Percentiles rank a stretch among this genome's conserved stretches.
phyloP scores from a whole-genome alignment of 2,888 invertebrate species.

The Sacculina carcini region DNA sequence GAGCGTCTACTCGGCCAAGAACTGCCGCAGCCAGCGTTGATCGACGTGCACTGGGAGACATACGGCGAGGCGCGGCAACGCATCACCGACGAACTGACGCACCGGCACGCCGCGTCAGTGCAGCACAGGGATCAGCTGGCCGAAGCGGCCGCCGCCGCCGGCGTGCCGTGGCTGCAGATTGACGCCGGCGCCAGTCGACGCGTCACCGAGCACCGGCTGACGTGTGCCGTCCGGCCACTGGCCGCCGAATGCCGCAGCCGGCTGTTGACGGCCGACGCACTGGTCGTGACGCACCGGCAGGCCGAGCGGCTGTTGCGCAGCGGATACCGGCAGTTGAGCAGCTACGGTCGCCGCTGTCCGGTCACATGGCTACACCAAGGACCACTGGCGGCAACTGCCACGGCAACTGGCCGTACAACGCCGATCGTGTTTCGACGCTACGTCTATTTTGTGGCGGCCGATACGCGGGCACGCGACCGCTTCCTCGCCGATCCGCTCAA shows the following conservation, averaged over 20 bases:
- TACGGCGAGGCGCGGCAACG: not conserved
- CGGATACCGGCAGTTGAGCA: slow-evolving; percentile 34
- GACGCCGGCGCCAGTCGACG: not conserved
- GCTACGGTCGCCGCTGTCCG: slow-evolving; percentile 35
- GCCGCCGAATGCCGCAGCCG: not conserved
- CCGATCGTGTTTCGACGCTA: not conserved
- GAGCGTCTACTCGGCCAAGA: not conserved
- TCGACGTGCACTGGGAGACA: not conserved
- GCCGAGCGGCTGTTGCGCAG: slow-evolving; percentile 28
- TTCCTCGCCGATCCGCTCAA: not conserved
- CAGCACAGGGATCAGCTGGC: not conserved
- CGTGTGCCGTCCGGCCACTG: not conserved
- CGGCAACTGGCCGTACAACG: not conserved
- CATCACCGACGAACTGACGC: not conserved
- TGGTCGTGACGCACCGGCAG: not conserved
- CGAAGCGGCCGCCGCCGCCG: not conserved
- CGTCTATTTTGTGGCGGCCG: not conserved
- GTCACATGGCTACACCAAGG: slow-evolving; percentile 19
- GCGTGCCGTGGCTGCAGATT: not conserved
- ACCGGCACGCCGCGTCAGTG: not conserved
- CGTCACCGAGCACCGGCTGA: not conserved
- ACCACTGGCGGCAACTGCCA: not conserved
- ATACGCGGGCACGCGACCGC: not conserved
- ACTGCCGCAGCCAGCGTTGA: not conserved
- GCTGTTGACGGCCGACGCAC: not conserved